Evolutionary conservation across 2,888 invertebrate genomes (phyloP), one percentile per base, ranked within the genome.

Genomic region (Branchellion lobata): DNA sequence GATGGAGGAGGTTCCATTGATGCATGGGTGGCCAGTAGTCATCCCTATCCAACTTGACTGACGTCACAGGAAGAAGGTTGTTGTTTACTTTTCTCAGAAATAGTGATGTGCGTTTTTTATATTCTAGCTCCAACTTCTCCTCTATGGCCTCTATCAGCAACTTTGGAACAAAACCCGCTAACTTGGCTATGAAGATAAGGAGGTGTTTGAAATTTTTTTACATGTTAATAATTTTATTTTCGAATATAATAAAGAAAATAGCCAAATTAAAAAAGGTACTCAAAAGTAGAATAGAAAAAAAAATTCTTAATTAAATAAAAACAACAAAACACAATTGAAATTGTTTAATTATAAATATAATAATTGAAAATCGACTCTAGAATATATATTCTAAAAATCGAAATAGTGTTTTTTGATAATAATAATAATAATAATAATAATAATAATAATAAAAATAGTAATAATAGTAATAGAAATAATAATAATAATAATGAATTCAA

Each of bases 71-170:
- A 40, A 53, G 31, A 65, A n/a, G 11, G 40, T 40, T 68, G 36
- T 53, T 61, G 33, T 79, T 79, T 8, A 69, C 71, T 3, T 71
- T 76, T 33, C 18, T 69, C 33, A 80, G 29, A 27, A 78, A 36
- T 21, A 33, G 72, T 18, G 71, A 31, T 18, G 79, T 71, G 73
- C 73, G 71, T 24, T 31, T 72, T 21, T 61, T 69, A 51, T 79
- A 81, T 68, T 79, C 79, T 27, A 40, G 53, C 51, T 80, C 78
- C 78, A 80, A 33, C 53, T 80, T 80, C 40, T 78, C 80, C 31
- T 78, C 78, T 71, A 80, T 36, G 27, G 78, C 40, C 24, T 80
- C 80, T 34, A 76, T 61, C 18, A 80, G 29, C 78, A 78, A 57
- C 31, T 65, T 77, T 5, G 80, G 80, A 14, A 80, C 40, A n/a